Base-by-base conservation (phyloP, 2,888 invertebrate genomes). In the Enoplolaimus lenunculus region DNA sequence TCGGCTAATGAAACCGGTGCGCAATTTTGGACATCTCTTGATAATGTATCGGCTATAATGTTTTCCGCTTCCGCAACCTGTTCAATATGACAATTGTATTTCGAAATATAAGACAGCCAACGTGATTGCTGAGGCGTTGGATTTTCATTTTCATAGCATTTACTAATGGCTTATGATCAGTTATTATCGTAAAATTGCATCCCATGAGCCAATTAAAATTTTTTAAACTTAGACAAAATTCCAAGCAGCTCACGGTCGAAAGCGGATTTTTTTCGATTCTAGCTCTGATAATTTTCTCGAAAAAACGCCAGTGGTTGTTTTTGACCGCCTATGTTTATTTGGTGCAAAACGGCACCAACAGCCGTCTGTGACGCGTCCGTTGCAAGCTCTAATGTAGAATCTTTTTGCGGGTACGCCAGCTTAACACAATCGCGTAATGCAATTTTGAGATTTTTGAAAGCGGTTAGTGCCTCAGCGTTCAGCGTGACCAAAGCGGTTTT, bases 361-460 rank as follows among this genome's bases (percentile, higher is more conserved):
- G 67, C 67, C n/a, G 34, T n/a, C 13, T 66, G n/a, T 31, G 67
- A 66, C n/a, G 67, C 67, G n/a, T 66, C 67, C 26, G 67, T 66
- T 21, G 67, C 34, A 33, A 66, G 67, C 26, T n/a, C n/a, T n/a
- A 66, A 66, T 13, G 26, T 31, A n/a, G 67, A 21, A 66, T n/a
- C 34, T n/a, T 31, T 31, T n/a, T 66, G n/a, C n/a, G 67, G 67
- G 67, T 66, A 34, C n/a, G 13, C n/a, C 7, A 66, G 67, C n/a
- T 31, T 66, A 34, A 31, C 31, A n/a, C 33, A 31, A 34, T 21
- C 34, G 2, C 34, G n/a, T 30, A 66, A n/a, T 3, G 34, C 28
- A 21, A 13, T 31, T 31, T 66, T 66, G 67, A 66, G 26, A 34
- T 2, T 7, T 3, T 7, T n/a, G 34, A 66, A 66, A n/a, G 67